A percentile compares a stretch with the other conserved stretches of the same genome.
Conservation (phyloP, 2,797 vertebrate genomes). For the Eulemur rubriventer region DNA sequence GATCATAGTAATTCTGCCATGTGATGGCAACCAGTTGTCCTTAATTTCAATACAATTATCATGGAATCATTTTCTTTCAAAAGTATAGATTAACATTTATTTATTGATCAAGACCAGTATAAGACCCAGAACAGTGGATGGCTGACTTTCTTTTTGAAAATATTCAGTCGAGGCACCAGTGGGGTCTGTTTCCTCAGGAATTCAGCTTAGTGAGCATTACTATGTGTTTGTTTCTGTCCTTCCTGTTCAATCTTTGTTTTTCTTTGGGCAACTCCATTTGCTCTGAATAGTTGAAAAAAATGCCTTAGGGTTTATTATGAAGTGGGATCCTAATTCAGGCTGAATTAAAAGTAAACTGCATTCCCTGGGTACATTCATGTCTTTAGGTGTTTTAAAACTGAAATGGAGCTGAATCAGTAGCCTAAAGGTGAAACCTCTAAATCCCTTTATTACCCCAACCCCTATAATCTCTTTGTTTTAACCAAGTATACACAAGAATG, state of each 20-base stretch:
- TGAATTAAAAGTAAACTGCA: slow-evolving; percentile 56
- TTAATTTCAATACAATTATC: background rate
- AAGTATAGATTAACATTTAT: background rate
- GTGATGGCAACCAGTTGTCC: background rate
- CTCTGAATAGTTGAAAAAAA: slow-evolving; percentile 27
- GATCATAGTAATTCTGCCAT: background rate
- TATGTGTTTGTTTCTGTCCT: background rate
- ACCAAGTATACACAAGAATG: slow-evolving; percentile 50
- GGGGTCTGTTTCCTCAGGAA: background rate
- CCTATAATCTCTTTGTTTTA: slow-evolving; percentile 71
- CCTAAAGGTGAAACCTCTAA: slow-evolving; percentile 62
- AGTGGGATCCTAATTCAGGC: background rate
- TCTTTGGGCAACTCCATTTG: background rate
- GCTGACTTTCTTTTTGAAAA: background rate
- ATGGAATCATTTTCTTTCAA: background rate
- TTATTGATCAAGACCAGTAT: background rate
- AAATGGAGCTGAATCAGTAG: slow-evolving; percentile 52
- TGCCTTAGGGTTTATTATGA: slow-evolving; percentile 17
- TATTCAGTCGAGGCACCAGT: background rate
- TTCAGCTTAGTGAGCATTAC: background rate
- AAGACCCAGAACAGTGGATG: background rate
- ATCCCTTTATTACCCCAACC: slow-evolving; percentile 57
- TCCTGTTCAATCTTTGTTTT: slow-evolving; percentile 38
- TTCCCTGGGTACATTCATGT: background rate
- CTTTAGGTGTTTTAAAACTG: background rate